phyloP scores from a whole-genome alignment of 2,113 vertebrate species.

The Miniopterus natalensis region DNA sequence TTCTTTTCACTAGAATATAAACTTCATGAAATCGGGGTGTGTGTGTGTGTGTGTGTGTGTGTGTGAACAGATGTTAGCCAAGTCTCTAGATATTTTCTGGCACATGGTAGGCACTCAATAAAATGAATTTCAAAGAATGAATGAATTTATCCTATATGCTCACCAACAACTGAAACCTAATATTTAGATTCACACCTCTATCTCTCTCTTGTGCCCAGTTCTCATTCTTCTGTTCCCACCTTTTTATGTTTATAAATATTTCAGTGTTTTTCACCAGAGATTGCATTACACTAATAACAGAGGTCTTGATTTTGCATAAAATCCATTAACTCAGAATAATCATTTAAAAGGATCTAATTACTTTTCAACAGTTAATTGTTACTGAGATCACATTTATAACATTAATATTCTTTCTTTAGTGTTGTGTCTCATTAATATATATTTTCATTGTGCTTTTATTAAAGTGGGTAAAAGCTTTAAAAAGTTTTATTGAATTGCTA shows the following conservation, averaged over 20 bases:
- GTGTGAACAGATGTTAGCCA: neutral
- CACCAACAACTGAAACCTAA: neutral
- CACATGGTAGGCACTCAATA: neutral
- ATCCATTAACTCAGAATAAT: constrained; percentile 11
- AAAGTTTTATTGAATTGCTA: neutral
- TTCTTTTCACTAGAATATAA: neutral
- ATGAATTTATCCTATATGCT: neutral
- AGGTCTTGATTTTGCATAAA: constrained; percentile 6
- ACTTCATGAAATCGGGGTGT: neutral
- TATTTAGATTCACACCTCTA: neutral
- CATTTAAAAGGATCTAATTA: constrained; percentile 20
- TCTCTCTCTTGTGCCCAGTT: neutral
- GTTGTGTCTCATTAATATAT: neutral
- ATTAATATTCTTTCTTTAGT: neutral
- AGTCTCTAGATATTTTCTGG: neutral
- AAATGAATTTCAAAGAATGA: neutral
- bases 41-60: neutral
- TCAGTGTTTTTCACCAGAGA: neutral
- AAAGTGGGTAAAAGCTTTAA: neutral
- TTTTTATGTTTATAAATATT: neutral
- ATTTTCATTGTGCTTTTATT: neutral
- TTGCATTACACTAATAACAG: neutral
- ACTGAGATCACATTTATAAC: neutral
- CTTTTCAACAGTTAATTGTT: neutral
- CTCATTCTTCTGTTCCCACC: neutral